Evolutionary conservation across 53 echinoderm and acorn worm species (phyloP), one percentile per base, ranked within the genome.

Genomic region (Patiria pectinifera): DNA sequence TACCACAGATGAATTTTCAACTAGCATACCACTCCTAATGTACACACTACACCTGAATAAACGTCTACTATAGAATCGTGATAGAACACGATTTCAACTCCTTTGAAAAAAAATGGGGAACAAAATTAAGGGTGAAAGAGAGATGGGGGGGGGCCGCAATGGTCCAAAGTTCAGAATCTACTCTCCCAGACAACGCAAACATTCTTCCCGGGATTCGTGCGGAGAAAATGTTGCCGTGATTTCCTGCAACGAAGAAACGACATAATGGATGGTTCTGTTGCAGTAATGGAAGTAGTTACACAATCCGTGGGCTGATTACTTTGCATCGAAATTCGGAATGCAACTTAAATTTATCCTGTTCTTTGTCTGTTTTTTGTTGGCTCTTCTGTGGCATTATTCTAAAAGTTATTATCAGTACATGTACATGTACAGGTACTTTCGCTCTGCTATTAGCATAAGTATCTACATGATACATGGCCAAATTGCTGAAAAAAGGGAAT

Each of bases 171-270:
- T 78, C 19, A 78, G 10, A 11, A 45, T 78, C 79, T 44, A 45
- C 45, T 14, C 45, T 78, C 79, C 79, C 18, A 78, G 79, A 45
- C 79, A 78, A 78, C 79, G 79, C 79, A 78, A 78, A 78, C 79
- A 78, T 78, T 11, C 79, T 13, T 2, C 79, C 14, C 24, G 46
- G 79, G 16, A n/a, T 53, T 74, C 74, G 74, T 74, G 74, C 74
- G 53, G 53, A 74, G 74, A 74, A 23, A 74, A n/a, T 74, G 74
- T 74, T 74, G n/a, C 22, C 19, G 74, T 23, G 4, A 74, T n/a
- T 74, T 74, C 24, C 74, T 74, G 24, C 19, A 74, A n/a, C 74
- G 19, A 9, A 18, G 74, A 24, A 70, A 5, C 0, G 74, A 74
- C 24, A 24, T 4, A 21, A 74, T 74, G 24, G 74, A 74, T 74